A percentile compares a stretch with the other conserved stretches of the same genome.
Evolutionary conservation across 2,888 invertebrate species (phyloP).

Genomic region (Eueremaeus valkanovi): DNA sequence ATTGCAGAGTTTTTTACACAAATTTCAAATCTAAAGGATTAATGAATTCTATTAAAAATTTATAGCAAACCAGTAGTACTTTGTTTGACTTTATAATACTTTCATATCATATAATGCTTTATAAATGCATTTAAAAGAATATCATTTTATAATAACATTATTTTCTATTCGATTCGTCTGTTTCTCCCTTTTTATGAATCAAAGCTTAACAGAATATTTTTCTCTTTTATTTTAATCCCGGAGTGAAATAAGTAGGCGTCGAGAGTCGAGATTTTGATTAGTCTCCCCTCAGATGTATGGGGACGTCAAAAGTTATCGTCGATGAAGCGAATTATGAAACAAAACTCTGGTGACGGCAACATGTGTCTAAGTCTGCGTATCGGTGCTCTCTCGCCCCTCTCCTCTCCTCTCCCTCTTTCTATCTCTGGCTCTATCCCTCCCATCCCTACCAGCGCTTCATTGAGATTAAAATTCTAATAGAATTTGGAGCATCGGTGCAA

Average conservation of each 20-base stretch:
- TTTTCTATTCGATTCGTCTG: not conserved
- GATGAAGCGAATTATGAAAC: constrained; percentile 23
- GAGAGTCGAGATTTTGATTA: constrained; percentile 31
- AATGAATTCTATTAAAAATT: not conserved
- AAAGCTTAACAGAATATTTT: constrained; percentile 14
- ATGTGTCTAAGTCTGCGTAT: constrained; percentile 32
- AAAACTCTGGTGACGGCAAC: constrained; percentile 34
- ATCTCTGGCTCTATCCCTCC: no score
- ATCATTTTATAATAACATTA: no score
- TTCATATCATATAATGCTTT: no score
- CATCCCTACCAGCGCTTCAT: constrained; percentile 51
- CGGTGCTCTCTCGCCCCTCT: constrained; percentile 44
- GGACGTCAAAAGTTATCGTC: constrained; percentile 26
- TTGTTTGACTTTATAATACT: constrained; percentile 7
- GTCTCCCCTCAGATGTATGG: constrained; percentile 34
- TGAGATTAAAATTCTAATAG: constrained; percentile 42
- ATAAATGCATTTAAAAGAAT: no score
- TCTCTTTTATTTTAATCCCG: constrained; percentile 26
- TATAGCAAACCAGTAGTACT: not conserved
- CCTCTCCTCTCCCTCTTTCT: no score
- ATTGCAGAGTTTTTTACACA: not conserved
- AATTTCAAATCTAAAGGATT: not conserved
- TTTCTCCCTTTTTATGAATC: not conserved
- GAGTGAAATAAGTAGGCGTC: constrained; percentile 35
- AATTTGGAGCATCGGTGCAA: constrained; percentile 22